Evolutionary conservation across 1,140 invertebrate genomes (phyloP).

Genomic region (Aphelinus atriplicis): DNA sequence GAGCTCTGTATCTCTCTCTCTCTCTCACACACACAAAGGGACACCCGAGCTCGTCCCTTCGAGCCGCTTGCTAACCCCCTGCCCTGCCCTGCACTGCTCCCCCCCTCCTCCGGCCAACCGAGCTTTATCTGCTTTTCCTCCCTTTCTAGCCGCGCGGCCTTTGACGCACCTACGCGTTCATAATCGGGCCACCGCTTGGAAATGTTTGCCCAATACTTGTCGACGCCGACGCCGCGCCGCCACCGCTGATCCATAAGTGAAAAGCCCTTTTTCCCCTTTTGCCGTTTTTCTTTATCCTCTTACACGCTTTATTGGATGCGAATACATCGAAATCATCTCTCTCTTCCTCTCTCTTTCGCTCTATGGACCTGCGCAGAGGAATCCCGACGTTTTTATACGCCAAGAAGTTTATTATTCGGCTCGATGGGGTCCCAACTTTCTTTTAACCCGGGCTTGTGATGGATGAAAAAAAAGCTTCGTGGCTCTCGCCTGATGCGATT

Average conservation of each 20-base stretch:
- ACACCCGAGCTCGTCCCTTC: not conserved
- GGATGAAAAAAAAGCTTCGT: too few species aligned
- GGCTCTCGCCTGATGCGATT: too few species aligned
- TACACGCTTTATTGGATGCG: conserved; percentile 9
- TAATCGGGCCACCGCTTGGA: not conserved
- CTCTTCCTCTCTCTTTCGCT: too few species aligned
- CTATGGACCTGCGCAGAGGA: too few species aligned
- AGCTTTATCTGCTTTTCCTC: conserved; percentile 10
- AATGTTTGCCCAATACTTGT: conserved; percentile 28
- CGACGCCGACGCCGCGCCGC: not conserved
- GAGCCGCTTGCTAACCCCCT: conserved; percentile 20
- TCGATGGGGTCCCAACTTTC: too few species aligned
- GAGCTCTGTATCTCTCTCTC: not conserved
- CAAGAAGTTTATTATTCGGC: too few species aligned
- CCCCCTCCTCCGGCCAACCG: conserved; percentile 2
- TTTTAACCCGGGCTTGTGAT: too few species aligned
- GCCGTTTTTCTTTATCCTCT: conserved; percentile 1
- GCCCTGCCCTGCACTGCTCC: not conserved
- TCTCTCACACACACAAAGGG: not conserved
- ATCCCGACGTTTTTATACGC: too few species aligned
- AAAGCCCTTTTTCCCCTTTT: not conserved
- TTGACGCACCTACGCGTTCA: conserved; percentile 20
- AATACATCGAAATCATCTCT: conserved; percentile 3
- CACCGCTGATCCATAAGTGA: not conserved
- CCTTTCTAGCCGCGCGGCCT: conserved; percentile 5